Percentiles rank a stretch among this genome's conserved stretches.
Evolutionary conservation across 2,797 vertebrate genomes (phyloP).

Genomic region (Selene dorsalis): DNA sequence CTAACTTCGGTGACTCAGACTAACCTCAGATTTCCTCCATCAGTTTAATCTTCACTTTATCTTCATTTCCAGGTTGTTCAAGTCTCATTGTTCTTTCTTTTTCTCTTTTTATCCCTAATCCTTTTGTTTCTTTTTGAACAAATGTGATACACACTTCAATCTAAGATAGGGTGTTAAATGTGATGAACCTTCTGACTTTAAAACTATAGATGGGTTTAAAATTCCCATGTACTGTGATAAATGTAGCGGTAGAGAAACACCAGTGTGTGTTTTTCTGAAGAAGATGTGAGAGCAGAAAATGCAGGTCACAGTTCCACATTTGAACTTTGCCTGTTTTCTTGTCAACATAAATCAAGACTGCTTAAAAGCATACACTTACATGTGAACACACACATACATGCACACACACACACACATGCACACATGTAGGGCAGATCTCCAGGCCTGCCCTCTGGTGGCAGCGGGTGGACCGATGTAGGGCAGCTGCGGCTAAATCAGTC

Average conservation of each 20-base stretch:
- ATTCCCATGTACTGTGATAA: neutral
- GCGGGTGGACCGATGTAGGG: conserved; percentile 63
- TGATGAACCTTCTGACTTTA: neutral
- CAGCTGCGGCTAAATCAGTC: conserved; percentile 66
- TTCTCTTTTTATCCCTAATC: neutral
- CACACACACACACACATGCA: conserved; percentile 5
- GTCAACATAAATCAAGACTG: conserved; percentile 21
- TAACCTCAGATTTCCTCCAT: conserved; percentile 3
- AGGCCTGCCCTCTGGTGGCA: conserved; percentile 68
- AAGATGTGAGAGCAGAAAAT: neutral
- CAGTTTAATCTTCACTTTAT: neutral
- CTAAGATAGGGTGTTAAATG: neutral
- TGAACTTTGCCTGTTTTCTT: conserved; percentile 33
- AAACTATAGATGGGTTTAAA: neutral
- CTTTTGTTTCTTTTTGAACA: too few relatives aligned
- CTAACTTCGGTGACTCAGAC: conserved; percentile 19
- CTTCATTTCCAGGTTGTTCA: neutral
- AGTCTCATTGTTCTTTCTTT: neutral
- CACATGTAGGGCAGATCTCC: conserved; percentile 57
- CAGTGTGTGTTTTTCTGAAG: neutral
- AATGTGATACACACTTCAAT: neutral
- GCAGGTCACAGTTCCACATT: neutral
- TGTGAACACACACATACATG: conserved; percentile 21
- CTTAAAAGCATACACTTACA: conserved; percentile 2
- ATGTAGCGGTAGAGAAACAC: neutral